phyloP scores from a whole-genome alignment of 2,113 vertebrate genomes.

The Noctilio leporinus region DNA sequence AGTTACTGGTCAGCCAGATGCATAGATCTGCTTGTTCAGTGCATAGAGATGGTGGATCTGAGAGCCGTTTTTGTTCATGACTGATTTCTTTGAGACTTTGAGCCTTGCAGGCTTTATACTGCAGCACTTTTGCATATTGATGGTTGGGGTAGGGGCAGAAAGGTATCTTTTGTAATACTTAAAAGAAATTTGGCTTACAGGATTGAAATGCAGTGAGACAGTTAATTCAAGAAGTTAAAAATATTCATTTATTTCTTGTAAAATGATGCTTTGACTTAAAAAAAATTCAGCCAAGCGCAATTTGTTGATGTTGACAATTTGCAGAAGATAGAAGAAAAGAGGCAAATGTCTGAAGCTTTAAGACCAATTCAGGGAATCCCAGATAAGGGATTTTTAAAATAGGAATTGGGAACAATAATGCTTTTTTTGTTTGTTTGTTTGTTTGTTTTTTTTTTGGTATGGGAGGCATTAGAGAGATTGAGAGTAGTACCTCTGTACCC shows the following conservation, averaged over 20 bases:
- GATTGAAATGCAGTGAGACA: not conserved
- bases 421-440: too few relatives aligned
- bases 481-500: not conserved
- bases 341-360: not conserved
- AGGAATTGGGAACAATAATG: not conserved
- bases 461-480: not conserved
- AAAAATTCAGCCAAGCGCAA: not conserved
- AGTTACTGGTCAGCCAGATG: not conserved
- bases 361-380: not conserved
- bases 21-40: not conserved
- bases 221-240: constrained; percentile 10
- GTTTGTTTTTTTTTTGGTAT: not conserved
- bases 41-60: not conserved
- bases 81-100: not conserved
- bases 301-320: constrained; percentile 20
- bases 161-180: not conserved
- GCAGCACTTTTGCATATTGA: not conserved
- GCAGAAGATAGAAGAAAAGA: not conserved
- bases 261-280: constrained; percentile 8
- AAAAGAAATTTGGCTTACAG: not conserved
- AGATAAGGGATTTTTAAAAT: not conserved
- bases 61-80: not conserved
- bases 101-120: not conserved
- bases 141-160: not conserved
- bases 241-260: constrained; percentile 26